Evolutionary conservation across 2,888 invertebrate genomes (phyloP).

Genomic region (Frankliniella intonsa): DNA sequence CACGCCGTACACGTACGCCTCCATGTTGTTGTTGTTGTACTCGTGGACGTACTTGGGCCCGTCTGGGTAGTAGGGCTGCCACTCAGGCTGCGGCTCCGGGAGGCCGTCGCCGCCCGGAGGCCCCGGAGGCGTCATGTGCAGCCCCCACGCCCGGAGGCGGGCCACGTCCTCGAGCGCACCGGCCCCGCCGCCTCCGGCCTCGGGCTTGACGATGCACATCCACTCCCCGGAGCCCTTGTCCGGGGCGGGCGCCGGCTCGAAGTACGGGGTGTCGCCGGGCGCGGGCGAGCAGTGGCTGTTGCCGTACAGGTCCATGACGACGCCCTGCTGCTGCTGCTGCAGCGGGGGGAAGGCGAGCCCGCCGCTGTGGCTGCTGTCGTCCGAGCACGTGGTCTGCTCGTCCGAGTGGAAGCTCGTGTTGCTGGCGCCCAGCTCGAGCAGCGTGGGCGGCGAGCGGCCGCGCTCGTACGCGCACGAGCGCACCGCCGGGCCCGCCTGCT

Average conservation of each 20-base stretch:
- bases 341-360: conserved; percentile 27
- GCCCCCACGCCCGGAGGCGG: background rate
- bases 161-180: background rate
- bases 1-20: background rate
- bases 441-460: conserved; percentile 58
- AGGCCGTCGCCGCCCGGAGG: background rate
- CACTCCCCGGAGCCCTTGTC: background rate
- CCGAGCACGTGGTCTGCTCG: conserved; percentile 48
- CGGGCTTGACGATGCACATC: background rate
- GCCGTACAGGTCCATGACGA: conserved; percentile 14
- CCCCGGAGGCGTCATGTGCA: background rate
- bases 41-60: background rate
- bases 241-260: background rate
- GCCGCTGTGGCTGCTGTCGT: conserved; percentile 51
- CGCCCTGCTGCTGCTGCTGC: background rate
- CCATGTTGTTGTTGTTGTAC: conserved; percentile 15
- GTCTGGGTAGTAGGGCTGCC: background rate
- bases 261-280: conserved; percentile 15
- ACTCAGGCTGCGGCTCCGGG: background rate
- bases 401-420: conserved; percentile 56
- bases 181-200: background rate
- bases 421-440: conserved; percentile 66
- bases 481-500: background rate
- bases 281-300: conserved; percentile 21
- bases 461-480: conserved; percentile 37